phyloP scores from a whole-genome alignment of 1,140 invertebrate species.

The Zaprionus ghesquierei region DNA sequence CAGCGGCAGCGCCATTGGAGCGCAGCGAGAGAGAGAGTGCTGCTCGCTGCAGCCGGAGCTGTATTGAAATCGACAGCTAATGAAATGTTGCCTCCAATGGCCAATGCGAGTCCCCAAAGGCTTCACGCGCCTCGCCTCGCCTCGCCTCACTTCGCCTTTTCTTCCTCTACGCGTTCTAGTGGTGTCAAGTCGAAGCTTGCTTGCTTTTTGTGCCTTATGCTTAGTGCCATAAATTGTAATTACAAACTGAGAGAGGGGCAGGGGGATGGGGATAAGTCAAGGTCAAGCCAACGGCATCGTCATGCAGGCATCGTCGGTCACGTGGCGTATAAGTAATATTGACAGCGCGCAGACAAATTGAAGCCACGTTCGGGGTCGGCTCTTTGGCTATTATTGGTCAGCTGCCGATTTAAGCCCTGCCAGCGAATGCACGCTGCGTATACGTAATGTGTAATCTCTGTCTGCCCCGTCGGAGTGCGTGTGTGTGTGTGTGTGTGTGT shows the following conservation, averaged over 20 bases:
- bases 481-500: neutral
- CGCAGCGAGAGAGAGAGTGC: neutral
- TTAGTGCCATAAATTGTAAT: conserved; percentile 43
- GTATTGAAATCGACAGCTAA: conserved; percentile 49
- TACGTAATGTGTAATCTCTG: conserved; percentile 7
- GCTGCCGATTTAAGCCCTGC: neutral
- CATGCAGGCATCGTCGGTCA: conserved; percentile 21
- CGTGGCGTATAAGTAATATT: conserved; percentile 38
- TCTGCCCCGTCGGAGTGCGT: neutral
- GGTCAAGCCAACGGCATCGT: conserved; percentile 24
- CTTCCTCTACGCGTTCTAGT: neutral
- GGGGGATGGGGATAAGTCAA: neutral
- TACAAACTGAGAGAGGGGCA: conserved; percentile 7
- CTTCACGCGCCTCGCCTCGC: neutral
- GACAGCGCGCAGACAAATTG: conserved; percentile 16
- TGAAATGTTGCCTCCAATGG: conserved; percentile 37
- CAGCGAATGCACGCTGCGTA: conserved; percentile 15
- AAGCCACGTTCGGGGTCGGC: neutral
- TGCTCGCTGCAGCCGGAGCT: neutral
- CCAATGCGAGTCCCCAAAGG: conserved; percentile 10
- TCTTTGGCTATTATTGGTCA: conserved; percentile 2
- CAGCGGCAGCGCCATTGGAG: neutral
- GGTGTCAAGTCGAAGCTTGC: neutral
- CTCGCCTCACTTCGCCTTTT: too few species aligned
- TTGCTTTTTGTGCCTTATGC: conserved; percentile 20